These are phyloP conservation scores for Zelleria hepariella DNA, from an alignment of 2,888 invertebrate species.

Conservation along the genomic window DNA sequence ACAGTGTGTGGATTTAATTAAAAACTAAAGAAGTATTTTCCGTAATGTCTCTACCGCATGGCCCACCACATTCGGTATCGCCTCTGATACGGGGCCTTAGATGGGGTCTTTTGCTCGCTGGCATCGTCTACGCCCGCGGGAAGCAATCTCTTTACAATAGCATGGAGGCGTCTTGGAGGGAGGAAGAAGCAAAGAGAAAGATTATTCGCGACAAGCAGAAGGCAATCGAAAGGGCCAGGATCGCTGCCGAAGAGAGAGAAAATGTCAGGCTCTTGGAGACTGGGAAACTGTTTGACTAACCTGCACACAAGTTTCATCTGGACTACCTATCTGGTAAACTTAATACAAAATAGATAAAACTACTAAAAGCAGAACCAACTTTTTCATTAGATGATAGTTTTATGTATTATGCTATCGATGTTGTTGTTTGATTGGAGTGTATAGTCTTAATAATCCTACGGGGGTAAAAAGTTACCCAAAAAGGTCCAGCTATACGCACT, in stretches of 20 bases:
- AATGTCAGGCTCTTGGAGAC: background rate
- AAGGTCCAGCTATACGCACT: too few relatives aligned
- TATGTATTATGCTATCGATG: too few relatives aligned
- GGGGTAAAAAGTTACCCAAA: too few relatives aligned
- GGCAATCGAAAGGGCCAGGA: conserved; percentile 34
- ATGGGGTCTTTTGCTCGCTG: conserved; percentile 42
- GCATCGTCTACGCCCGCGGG: conserved; percentile 42
- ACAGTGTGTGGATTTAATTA: conserved; percentile 2
- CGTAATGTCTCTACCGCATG: conserved; percentile 37
- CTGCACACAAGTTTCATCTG: background rate
- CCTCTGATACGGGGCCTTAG: conserved; percentile 51
- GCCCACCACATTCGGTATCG: conserved; percentile 50
- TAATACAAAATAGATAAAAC: background rate
- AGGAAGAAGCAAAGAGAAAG: conserved; percentile 41
- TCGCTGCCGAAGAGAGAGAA: conserved; percentile 37
- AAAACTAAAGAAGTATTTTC: background rate
- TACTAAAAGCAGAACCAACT: background rate
- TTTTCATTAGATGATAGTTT: background rate
- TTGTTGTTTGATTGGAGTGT: too few relatives aligned
- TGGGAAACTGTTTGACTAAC: background rate
- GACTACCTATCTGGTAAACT: background rate
- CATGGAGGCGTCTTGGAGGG: conserved; percentile 30
- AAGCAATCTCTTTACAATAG: conserved; percentile 41
- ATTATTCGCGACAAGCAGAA: conserved; percentile 38
- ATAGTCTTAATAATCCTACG: too few relatives aligned